These are phyloP conservation scores for Pterophyllum scalare DNA, from an alignment of 2,113 vertebrate genomes.

Conservation along the genomic window DNA sequence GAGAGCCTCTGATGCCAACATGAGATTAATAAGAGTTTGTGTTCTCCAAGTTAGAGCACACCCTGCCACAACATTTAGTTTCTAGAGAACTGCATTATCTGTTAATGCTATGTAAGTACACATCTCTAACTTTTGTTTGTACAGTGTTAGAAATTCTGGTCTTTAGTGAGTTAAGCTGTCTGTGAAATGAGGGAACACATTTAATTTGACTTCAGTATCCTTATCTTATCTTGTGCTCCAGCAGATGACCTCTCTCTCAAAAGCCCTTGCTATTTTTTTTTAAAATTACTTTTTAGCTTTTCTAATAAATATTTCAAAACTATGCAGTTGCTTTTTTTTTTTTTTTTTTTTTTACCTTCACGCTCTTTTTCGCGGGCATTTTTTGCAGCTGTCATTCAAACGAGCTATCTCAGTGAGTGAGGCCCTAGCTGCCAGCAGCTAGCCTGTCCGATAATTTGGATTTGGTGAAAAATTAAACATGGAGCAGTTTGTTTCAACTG, in stretches of 20 bases:
- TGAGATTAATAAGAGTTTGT: not conserved
- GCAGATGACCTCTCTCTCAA: not conserved
- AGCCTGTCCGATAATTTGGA: rapidly evolving
- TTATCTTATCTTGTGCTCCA: not conserved
- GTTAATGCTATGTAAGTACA: not conserved
- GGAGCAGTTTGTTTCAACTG: constrained; percentile 53
- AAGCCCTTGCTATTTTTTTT: not conserved
- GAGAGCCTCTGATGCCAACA: not conserved
- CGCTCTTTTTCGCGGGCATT: constrained; percentile 6
- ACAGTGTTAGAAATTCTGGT: not conserved
- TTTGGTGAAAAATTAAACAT: constrained; percentile 29
- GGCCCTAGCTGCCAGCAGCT: not conserved
- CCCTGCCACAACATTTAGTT: not conserved
- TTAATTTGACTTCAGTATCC: not conserved
- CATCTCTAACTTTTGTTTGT: not conserved
- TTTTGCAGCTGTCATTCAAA: not conserved
- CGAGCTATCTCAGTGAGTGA: not conserved
- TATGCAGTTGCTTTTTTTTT: not conserved
- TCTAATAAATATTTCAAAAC: not conserved
- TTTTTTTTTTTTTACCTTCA: not conserved
- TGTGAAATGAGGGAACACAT: not conserved
- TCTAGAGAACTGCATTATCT: not conserved
- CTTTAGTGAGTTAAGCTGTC: not conserved
- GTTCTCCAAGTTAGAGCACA: not conserved
- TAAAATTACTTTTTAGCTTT: not conserved